Conservation (phyloP, 2,888 invertebrate species). For the Papilio demoleus region DNA sequence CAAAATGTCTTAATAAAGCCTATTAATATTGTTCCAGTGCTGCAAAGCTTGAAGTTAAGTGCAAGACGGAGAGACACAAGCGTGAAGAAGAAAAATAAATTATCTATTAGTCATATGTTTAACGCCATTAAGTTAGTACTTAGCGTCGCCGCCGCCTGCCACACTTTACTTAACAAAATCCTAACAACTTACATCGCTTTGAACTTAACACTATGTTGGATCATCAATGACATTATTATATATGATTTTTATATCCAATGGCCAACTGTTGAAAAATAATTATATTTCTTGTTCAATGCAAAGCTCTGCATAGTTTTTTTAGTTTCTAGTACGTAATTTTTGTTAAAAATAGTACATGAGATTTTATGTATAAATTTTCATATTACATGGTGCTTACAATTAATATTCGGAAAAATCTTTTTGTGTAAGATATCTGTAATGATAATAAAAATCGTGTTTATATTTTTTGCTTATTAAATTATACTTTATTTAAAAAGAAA, state of each 20-base stretch:
- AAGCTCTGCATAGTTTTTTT: background rate
- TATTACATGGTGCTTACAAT: background rate
- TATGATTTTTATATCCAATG: background rate
- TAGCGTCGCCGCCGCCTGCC: conserved; percentile 57
- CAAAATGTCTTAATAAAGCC: no score
- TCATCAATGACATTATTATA: no score
- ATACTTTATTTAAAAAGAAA: no score
- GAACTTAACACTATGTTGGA: no score
- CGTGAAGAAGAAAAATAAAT: conserved; percentile 35
- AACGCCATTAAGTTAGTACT: conserved; percentile 71
- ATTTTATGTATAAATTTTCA: background rate
- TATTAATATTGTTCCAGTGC: conserved; percentile 15
- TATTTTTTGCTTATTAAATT: no score
- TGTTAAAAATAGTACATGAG: background rate
- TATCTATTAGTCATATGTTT: conserved; percentile 56
- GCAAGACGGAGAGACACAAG: conserved; percentile 6
- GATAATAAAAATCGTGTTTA: no score
- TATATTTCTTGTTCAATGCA: background rate
- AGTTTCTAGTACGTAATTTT: background rate
- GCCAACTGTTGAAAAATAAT: background rate
- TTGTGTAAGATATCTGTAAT: no score
- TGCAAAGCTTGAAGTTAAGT: conserved; percentile 1
- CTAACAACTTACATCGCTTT: no score
- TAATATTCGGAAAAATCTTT: no score
- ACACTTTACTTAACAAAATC: no score